Evolutionary conservation across 1,140 invertebrate species (phyloP).

Genomic region (Drosophila ananassae): DNA sequence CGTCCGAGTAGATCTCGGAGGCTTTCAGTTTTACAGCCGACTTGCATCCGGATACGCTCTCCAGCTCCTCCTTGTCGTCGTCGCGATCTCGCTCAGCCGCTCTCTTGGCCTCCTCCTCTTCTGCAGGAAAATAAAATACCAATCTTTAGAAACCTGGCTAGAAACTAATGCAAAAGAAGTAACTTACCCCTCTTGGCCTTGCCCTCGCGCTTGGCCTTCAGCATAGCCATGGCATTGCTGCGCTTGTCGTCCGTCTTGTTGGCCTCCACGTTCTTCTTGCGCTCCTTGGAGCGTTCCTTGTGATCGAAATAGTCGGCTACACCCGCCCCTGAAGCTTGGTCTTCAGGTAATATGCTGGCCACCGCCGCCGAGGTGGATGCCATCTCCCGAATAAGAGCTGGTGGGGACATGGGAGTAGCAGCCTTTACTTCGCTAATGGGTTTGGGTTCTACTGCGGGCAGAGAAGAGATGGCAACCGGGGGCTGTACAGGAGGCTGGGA

Average conservation of each 20-base stretch:
- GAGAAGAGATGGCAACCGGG: constrained; percentile 34
- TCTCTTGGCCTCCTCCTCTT: constrained; percentile 85
- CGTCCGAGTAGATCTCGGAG: constrained; percentile 98
- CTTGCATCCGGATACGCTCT: constrained; percentile 79
- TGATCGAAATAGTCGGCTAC: constrained; percentile 82
- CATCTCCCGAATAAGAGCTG: constrained; percentile 23
- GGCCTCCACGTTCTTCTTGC: constrained; percentile 96
- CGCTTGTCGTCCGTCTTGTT: constrained; percentile 93
- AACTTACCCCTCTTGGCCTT: constrained; percentile 85
- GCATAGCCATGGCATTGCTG: constrained; percentile 94
- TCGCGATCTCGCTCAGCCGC: constrained; percentile 85
- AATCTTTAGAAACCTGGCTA: background rate
- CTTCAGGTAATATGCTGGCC: constrained; percentile 36
- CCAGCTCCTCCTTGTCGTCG: constrained; percentile 89
- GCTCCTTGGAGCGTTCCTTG: constrained; percentile 88
- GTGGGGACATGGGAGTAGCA: constrained; percentile 47
- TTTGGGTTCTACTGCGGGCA: constrained; percentile 13
- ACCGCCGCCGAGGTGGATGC: constrained; percentile 52
- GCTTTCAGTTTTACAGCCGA: constrained; percentile 90
- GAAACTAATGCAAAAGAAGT: background rate
- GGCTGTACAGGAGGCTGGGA: constrained; percentile 64
- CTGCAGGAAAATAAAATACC: constrained; percentile 48
- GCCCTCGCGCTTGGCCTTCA: constrained; percentile 94
- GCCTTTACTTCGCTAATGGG: constrained; percentile 32
- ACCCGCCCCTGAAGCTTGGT: constrained; percentile 22